These are phyloP conservation scores for Gulo gulo DNA, from an alignment of 2,113 vertebrate genomes.

Conservation along the genomic window DNA sequence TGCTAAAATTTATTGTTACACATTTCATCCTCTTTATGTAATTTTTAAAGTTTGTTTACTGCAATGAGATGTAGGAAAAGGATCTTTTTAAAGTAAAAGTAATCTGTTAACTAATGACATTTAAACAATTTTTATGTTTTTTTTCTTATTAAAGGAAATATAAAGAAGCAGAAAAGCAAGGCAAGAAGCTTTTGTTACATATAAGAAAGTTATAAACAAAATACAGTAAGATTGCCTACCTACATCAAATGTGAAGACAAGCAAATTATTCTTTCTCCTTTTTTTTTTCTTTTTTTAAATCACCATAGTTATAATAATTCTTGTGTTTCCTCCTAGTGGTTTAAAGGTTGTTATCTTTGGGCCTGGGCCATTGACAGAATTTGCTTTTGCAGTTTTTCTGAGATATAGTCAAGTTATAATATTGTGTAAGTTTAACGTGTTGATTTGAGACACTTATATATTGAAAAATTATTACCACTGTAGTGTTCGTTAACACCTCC, in stretches of 20 bases:
- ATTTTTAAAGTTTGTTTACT: not conserved
- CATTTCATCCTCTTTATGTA: not conserved
- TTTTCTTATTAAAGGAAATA: not conserved
- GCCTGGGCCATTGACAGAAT: not conserved
- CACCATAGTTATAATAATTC: not conserved
- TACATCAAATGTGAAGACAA: not conserved
- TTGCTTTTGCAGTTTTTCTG: not conserved
- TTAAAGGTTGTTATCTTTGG: not conserved
- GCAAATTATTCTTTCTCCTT: not conserved
- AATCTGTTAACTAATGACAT: not conserved
- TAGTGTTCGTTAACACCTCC: not conserved
- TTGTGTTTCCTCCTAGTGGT: not conserved
- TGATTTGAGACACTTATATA: not conserved
- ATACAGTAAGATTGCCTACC: not conserved
- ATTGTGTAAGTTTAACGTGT: not conserved
- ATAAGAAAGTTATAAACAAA: not conserved
- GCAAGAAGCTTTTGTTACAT: not conserved
- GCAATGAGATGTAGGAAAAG: not conserved
- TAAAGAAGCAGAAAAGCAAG: not conserved
- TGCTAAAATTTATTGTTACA: not conserved
- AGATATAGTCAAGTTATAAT: not conserved
- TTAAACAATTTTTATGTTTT: not conserved
- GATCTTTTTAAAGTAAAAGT: not conserved
- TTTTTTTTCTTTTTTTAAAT: not conserved
- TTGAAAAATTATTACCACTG: not conserved